phyloP scores from a whole-genome alignment of 2,113 vertebrate species.

The Amblyornis subalaris region DNA sequence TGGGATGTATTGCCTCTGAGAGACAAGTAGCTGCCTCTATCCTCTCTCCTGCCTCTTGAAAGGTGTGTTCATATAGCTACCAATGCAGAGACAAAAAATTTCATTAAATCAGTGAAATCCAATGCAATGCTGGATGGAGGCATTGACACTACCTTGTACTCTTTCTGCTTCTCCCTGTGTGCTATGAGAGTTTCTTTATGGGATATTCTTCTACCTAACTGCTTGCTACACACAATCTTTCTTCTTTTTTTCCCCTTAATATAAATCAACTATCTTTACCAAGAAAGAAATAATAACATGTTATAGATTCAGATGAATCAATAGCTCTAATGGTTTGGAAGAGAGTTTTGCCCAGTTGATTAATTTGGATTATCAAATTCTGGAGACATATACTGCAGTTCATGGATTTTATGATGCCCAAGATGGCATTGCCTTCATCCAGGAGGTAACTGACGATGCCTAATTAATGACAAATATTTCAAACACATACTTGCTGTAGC shows the following conservation, averaged over 20 bases:
- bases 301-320: slow-evolving; percentile 15
- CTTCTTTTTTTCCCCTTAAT: background rate
- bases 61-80: background rate
- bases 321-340: slow-evolving; percentile 11
- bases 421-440: background rate
- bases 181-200: background rate
- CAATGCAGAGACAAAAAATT: background rate
- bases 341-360: background rate
- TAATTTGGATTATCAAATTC: slow-evolving; percentile 35
- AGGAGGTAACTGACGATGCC: slow-evolving; percentile 15
- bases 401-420: slow-evolving; percentile 29
- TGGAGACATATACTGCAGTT: background rate
- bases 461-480: slow-evolving; percentile 41
- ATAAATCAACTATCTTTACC: slow-evolving; percentile 2
- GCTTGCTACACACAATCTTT: background rate
- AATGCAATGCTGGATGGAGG: background rate
- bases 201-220: background rate
- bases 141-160: background rate
- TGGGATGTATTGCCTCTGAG: background rate
- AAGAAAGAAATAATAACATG: background rate
- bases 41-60: background rate
- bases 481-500: background rate
- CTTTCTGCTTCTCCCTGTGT: background rate
- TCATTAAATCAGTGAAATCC: background rate
- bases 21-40: background rate